Conservation (phyloP, 1,140 invertebrate species). For the Drosophila sulfurigaster region DNA sequence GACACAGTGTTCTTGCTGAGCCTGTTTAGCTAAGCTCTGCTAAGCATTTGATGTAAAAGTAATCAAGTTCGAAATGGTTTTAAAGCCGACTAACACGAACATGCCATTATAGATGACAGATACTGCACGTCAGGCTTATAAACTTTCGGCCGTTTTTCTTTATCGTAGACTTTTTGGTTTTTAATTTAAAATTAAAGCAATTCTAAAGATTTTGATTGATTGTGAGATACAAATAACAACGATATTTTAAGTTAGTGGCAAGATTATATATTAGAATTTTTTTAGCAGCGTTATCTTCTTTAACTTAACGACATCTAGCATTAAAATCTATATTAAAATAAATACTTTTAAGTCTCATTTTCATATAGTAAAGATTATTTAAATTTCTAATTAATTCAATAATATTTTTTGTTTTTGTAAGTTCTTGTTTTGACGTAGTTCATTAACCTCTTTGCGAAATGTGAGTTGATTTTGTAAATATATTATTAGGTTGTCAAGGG, state of each 20-base stretch:
- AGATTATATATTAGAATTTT: no score
- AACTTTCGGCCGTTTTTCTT: background rate
- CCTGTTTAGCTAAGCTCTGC: slow-evolving; percentile 15
- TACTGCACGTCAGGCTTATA: slow-evolving; percentile 1
- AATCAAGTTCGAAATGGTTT: slow-evolving; percentile 42
- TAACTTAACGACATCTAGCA: no score
- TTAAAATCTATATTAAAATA: no score
- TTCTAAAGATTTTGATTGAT: slow-evolving; percentile 8
- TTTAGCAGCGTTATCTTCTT: background rate
- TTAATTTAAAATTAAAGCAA: background rate
- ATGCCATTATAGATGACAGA: slow-evolving; percentile 17
- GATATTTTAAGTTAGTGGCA: no score
- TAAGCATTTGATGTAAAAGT: slow-evolving; percentile 34
- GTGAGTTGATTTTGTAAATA: background rate
- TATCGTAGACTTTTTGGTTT: background rate
- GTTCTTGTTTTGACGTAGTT: no score
- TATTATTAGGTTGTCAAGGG: slow-evolving; percentile 10
- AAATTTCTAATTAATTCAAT: no score
- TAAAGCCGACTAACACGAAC: slow-evolving; percentile 36
- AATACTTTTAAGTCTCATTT: no score
- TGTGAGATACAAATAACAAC: background rate
- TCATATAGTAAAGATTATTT: no score
- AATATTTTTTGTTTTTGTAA: no score
- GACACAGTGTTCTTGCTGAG: background rate
- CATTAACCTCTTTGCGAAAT: no score